Base-by-base conservation (phyloP, 2,888 invertebrate genomes). In the Cryptosula pallasiana region DNA sequence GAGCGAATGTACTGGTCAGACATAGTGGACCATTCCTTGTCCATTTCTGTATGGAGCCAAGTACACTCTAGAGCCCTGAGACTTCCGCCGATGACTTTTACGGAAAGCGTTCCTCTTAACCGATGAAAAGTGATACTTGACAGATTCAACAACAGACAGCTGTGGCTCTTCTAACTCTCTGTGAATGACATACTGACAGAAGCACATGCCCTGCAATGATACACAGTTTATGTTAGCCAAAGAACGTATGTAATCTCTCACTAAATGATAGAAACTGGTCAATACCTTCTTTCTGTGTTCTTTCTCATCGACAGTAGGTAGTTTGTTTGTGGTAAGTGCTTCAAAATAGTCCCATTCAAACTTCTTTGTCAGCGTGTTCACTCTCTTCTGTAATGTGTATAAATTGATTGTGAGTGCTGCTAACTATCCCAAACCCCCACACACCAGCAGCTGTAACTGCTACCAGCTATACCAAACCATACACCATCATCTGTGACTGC, bases 271-370 rank as follows among this genome's bases (percentile, higher is more conserved):
- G n/a, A n/a, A n/a, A n/a, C n/a, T n/a, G n/a, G n/a, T n/a, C n/a
- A n/a, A n/a, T 36, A 36, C 70, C 63, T 63, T 70, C 25, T 70
- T 5, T n/a, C 70, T 2, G 70, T 70, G 70, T 16, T 70, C 45
- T 23, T 54, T 36, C 45, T 70, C 70, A 5, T 70, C 70, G 2
- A 70, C 70, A 25, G 2, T 5, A 5, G 70, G 70, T 29, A 70
- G 45, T 54, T 70, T 70, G 25, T 70, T 9, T 54, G 3, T 70
- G 32, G 70, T 70, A 45, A 70, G 70, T n/a, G 36, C 70, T 45
- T 70, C 70, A 54, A 70, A 70, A 54, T 70, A 70, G 16, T 70
- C 70, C 70, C 70, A 70, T 23, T 70, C 70, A 54, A 54, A 70
- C 55, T 70, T 70, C 29, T 54, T 70, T n/a, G 36, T 70, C 35